Percentiles rank a stretch among this genome's conserved stretches.
These are phyloP conservation scores for Struthio camelus DNA, from an alignment of 2,113 vertebrate genomes.

Conservation along the genomic window DNA sequence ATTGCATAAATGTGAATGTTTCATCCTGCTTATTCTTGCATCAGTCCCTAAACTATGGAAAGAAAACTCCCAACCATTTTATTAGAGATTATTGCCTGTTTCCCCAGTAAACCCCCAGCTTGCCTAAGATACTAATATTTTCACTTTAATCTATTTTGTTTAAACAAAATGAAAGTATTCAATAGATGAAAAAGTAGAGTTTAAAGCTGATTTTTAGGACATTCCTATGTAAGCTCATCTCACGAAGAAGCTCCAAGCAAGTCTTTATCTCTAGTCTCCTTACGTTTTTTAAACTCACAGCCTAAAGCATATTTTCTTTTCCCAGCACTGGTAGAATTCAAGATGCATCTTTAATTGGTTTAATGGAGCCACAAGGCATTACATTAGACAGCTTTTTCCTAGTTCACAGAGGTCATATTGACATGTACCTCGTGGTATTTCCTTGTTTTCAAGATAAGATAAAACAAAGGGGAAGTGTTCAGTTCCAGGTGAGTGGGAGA, in stretches of 20 bases:
- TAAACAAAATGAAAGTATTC: neutral
- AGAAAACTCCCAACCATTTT: neutral
- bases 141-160: neutral
- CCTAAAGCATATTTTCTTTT: slow-evolving; percentile 58
- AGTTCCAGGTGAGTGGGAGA: slow-evolving; percentile 82
- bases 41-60: neutral
- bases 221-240: neutral
- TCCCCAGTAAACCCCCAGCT: neutral
- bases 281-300: neutral
- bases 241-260: neutral
- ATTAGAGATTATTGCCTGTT: neutral
- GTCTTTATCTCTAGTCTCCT: neutral
- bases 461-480: slow-evolving; percentile 79
- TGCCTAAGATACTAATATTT: neutral
- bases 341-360: slow-evolving; percentile 66
- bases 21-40: neutral
- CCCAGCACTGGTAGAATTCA: slow-evolving; percentile 25
- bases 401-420: slow-evolving; percentile 85
- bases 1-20: neutral
- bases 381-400: slow-evolving; percentile 64
- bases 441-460: slow-evolving; percentile 82
- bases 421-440: slow-evolving; percentile 81
- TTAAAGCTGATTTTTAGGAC: neutral
- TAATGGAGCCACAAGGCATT: slow-evolving; percentile 70
- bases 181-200: neutral